Percentiles rank a stretch among this genome's conserved stretches.
These are phyloP conservation scores for Eulacestoma nigropectus DNA, from an alignment of 2,113 vertebrate species.

Conservation along the genomic window DNA sequence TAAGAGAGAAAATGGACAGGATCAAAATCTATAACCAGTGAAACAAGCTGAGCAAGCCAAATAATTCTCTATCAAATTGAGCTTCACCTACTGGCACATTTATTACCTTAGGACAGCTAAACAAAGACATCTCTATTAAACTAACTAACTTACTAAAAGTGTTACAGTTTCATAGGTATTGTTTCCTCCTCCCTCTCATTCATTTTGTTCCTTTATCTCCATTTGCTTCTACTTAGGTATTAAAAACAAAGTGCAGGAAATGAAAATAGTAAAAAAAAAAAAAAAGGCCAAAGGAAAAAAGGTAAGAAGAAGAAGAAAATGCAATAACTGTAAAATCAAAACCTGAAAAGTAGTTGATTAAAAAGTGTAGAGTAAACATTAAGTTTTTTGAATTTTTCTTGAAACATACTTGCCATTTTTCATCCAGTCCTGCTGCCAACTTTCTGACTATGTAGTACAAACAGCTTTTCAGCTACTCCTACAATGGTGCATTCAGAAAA, in stretches of 20 bases:
- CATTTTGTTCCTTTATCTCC: not conserved
- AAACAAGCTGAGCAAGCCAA: not conserved
- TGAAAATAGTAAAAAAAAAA: not conserved
- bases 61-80: not conserved
- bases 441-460: slow-evolving; percentile 50
- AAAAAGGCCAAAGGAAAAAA: not conserved
- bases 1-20: not conserved
- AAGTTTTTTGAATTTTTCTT: slow-evolving; percentile 32
- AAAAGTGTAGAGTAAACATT: slow-evolving; percentile 21
- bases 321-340: not conserved
- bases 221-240: not conserved
- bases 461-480: slow-evolving; percentile 55
- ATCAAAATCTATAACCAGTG: not conserved
- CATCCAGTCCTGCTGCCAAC: slow-evolving; percentile 14
- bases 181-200: not conserved
- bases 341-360: not conserved
- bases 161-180: not conserved
- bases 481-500: slow-evolving; percentile 61
- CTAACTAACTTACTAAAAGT: not conserved
- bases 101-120: not conserved
- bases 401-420: slow-evolving; percentile 58
- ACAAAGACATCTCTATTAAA: not conserved
- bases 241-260: not conserved
- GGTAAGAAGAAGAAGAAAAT: not conserved
- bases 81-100: not conserved